phyloP scores from a whole-genome alignment of 2,113 vertebrate species.

The Triplophysa tibetana region DNA sequence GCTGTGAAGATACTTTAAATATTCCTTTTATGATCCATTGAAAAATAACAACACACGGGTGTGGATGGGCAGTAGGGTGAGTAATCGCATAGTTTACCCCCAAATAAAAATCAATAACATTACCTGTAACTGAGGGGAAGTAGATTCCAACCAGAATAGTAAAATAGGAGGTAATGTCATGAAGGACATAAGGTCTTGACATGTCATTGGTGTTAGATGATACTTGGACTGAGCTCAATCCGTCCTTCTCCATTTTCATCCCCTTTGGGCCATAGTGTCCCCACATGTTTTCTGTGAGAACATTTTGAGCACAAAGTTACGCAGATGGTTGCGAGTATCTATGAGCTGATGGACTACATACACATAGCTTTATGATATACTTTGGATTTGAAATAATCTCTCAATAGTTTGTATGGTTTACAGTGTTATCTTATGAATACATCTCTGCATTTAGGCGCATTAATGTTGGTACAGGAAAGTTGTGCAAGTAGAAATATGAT shows the following conservation, averaged over 20 bases:
- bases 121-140: constrained; percentile 96
- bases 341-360: background rate
- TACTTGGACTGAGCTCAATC: constrained; percentile 55
- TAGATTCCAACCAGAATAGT: constrained; percentile 96
- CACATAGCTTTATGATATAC: no score
- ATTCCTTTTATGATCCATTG: no score
- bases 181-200: constrained; percentile 75
- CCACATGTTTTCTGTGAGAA: constrained; percentile 86
- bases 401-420: no score
- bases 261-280: constrained; percentile 76
- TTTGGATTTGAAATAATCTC: no score
- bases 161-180: constrained; percentile 88
- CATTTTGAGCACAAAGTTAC: constrained; percentile 7
- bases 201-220: constrained; percentile 49
- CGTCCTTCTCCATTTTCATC: constrained; percentile 76
- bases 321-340: background rate
- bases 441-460: no score
- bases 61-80: no score
- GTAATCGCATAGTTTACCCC: no score
- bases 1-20: background rate
- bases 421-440: no score
- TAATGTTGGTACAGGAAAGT: no score
- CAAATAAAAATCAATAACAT: background rate
- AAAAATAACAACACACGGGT: background rate
- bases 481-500: background rate